These are phyloP conservation scores for Ctenopoma multispine DNA, from an alignment of 2,797 vertebrate genomes.

Conservation along the genomic window DNA sequence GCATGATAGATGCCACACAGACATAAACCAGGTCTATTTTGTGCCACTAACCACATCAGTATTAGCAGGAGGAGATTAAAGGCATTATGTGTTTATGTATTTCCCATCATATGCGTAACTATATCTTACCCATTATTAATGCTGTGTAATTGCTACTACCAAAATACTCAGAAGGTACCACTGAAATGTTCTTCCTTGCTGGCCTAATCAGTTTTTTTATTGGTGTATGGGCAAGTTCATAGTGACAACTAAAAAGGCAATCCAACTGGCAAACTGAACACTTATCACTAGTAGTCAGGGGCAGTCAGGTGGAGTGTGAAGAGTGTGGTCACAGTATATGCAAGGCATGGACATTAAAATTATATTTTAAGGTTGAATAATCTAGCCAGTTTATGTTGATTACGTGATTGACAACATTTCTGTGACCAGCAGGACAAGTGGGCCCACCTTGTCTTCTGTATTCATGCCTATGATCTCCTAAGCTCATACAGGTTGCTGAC, in stretches of 20 bases:
- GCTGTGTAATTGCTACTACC: not conserved
- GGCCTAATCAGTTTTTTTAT: not conserved
- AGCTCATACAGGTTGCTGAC: no score
- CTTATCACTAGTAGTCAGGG: slow-evolving; percentile 18
- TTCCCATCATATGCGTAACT: not conserved
- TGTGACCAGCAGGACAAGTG: no score
- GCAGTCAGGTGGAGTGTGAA: slow-evolving; percentile 8
- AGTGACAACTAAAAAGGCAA: slow-evolving; percentile 8
- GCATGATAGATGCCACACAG: not conserved
- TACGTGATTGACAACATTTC: no score
- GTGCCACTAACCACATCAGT: not conserved
- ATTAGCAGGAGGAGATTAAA: not conserved
- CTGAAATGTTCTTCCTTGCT: slow-evolving; percentile 2
- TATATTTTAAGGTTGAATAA: not conserved
- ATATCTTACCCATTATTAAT: not conserved
- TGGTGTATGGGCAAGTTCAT: slow-evolving; percentile 15
- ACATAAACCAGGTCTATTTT: not conserved
- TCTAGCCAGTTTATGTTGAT: no score
- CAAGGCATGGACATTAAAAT: not conserved
- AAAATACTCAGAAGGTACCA: slow-evolving; percentile 11
- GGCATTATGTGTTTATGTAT: not conserved
- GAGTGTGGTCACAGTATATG: no score
- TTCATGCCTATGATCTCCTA: no score
- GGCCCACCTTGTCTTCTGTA: no score
- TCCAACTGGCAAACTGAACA: slow-evolving; percentile 20